These are phyloP conservation scores for Rhinolophus ferrumequinum DNA, from an alignment of 2,113 vertebrate genomes.

Conservation along the genomic window DNA sequence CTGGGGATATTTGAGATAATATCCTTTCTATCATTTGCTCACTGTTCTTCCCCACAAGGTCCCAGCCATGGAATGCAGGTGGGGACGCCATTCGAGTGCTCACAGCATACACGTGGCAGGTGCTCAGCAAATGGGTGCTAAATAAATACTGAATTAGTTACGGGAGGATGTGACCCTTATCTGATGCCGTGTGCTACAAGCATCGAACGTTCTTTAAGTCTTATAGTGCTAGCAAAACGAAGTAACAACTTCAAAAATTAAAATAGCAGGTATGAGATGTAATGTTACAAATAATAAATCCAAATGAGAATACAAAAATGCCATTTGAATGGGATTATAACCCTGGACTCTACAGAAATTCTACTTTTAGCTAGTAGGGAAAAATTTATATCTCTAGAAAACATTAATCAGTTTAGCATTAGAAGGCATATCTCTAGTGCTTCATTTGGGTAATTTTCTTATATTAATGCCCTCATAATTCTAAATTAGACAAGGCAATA, in stretches of 20 bases:
- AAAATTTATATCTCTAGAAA: not conserved
- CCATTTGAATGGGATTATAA: not conserved
- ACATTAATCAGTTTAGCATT: not conserved
- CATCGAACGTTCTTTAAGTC: not conserved
- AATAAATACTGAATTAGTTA: not conserved
- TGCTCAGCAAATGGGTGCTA: not conserved
- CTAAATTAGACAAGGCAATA: constrained; percentile 12
- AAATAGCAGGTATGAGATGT: not conserved
- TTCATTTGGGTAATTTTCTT: not conserved
- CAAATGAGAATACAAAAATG: not conserved
- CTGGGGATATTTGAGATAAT: not conserved
- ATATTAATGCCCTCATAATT: constrained; percentile 7
- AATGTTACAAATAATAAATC: not conserved
- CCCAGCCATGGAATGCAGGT: not conserved
- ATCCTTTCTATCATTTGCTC: not conserved
- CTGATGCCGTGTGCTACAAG: not conserved
- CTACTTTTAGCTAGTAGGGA: constrained; percentile 12
- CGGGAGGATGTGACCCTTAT: accelerated
- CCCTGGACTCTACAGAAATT: not conserved
- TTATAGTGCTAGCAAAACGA: not conserved
- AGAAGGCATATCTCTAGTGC: not conserved
- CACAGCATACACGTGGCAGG: not conserved
- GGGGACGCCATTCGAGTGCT: not conserved
- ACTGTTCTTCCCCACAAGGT: not conserved
- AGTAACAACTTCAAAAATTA: not conserved